Evolutionary conservation across 2,797 vertebrate species (phyloP).

Genomic region (Silurus lanzhouensis): DNA sequence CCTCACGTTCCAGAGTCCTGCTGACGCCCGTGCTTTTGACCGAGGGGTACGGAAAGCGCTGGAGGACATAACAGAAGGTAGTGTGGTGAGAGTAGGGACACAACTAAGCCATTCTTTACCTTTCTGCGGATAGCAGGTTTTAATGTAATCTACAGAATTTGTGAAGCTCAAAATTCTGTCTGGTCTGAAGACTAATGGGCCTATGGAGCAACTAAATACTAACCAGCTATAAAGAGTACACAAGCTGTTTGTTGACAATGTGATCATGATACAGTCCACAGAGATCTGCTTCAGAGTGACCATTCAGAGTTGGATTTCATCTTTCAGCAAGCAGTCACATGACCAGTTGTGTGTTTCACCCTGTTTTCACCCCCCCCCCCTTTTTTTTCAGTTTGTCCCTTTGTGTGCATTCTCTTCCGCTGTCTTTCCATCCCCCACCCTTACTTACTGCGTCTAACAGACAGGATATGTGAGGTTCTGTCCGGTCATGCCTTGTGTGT

Average conservation of each 20-base stretch:
- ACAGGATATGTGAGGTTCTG: conserved; percentile 54
- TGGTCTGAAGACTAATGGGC: background rate
- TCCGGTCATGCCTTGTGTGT: conserved; percentile 47
- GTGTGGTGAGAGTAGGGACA: background rate
- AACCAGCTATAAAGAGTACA: conserved; percentile 12
- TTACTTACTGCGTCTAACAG: conserved; percentile 39
- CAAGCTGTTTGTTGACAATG: conserved; percentile 23
- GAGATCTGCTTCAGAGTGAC: conserved; percentile 33
- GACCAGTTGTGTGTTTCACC: conserved; percentile 12
- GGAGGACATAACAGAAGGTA: conserved; percentile 97
- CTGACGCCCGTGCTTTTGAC: conserved; percentile 96
- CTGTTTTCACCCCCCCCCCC: background rate
- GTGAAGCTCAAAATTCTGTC: background rate
- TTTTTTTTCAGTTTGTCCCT: conserved; percentile 19
- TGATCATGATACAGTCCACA: background rate
- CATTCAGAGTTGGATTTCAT: conserved; percentile 44
- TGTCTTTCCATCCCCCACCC: conserved; percentile 26
- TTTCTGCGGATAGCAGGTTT: background rate
- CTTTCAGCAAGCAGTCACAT: conserved; percentile 31
- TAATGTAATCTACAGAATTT: background rate
- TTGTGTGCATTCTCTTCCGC: conserved; percentile 19
- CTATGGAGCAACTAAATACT: conserved; percentile 13
- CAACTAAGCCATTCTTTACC: background rate
- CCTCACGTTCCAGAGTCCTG: conserved; percentile 95
- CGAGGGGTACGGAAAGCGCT: conserved; percentile 95